phyloP scores from a whole-genome alignment of 2,888 invertebrate species.

The Lissonota sp. region DNA sequence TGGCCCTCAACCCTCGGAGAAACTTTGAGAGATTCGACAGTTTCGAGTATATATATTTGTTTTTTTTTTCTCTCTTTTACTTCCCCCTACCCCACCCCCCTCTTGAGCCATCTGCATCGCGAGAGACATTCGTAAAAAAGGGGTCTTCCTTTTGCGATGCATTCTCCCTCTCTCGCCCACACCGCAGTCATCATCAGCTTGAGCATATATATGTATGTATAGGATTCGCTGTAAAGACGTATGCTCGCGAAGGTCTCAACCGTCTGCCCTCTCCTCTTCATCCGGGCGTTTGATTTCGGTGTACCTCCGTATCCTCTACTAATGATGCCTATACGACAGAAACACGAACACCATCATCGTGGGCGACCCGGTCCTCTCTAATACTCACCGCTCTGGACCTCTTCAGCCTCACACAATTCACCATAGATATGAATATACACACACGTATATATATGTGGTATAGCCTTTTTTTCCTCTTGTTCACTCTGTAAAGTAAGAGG shows the following conservation, averaged over 20 bases:
- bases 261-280: slow-evolving; percentile 70
- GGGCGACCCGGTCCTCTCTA: slow-evolving; percentile 80
- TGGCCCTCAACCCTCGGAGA: slow-evolving; percentile 60
- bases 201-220: slow-evolving; percentile 41
- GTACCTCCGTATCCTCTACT: slow-evolving; percentile 73
- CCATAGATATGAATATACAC: slow-evolving; percentile 1
- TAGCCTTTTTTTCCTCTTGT: slow-evolving; percentile 45
- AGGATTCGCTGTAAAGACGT: slow-evolving; percentile 49
- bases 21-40: slow-evolving; percentile 61
- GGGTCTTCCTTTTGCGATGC: slow-evolving; percentile 47
- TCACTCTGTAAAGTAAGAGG: slow-evolving; percentile 57
- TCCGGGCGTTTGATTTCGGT: slow-evolving; percentile 77
- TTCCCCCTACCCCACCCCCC: neutral
- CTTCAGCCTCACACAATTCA: slow-evolving; percentile 52
- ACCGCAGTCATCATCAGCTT: slow-evolving; percentile 61
- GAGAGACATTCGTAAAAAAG: slow-evolving; percentile 45
- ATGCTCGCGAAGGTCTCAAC: slow-evolving; percentile 72
- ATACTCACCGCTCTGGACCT: slow-evolving; percentile 71
- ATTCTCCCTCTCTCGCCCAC: slow-evolving; percentile 53
- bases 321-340: slow-evolving; percentile 81
- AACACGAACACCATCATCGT: slow-evolving; percentile 78
- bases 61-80: neutral
- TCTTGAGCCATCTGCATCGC: slow-evolving; percentile 47
- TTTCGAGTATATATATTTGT: slow-evolving; percentile 38
- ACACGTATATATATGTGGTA: slow-evolving; percentile 5